Conservation (phyloP, 2,113 vertebrate genomes). For the Paedocypris sp. region DNA sequence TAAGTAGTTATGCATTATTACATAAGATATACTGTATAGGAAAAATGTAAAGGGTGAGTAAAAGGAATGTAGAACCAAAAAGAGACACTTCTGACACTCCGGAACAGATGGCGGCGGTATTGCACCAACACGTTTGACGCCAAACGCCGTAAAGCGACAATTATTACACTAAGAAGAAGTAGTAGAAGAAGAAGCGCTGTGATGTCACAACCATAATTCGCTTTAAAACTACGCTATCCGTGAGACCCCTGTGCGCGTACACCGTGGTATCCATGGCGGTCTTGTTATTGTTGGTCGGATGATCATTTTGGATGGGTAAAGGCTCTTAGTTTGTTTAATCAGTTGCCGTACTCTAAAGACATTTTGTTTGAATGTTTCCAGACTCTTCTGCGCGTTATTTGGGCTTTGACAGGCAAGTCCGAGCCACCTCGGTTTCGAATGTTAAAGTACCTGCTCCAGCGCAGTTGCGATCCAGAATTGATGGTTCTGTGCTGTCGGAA, state of each 20-base stretch:
- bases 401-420: background rate
- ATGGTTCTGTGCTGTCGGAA: background rate
- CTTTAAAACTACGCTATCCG: conserved; percentile 50
- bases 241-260: conserved; percentile 10
- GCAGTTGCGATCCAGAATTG: background rate
- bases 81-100: no score
- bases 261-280: conserved; percentile 62
- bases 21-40: no score
- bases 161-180: no score
- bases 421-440: background rate
- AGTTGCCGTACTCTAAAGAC: background rate
- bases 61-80: no score
- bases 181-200: no score
- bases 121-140: no score
- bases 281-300: conserved; percentile 49
- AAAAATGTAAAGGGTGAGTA: no score
- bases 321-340: conserved; percentile 1
- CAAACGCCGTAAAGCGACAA: no score
- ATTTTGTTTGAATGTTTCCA: background rate
- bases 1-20: no score
- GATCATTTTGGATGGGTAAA: conserved; percentile 10
- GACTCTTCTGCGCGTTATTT: background rate
- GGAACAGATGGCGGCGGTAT: no score
- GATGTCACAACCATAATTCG: no score
- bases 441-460: background rate